Evolutionary conservation across 2,797 vertebrate species (phyloP).

Genomic region (Triplophysa bombifrons): DNA sequence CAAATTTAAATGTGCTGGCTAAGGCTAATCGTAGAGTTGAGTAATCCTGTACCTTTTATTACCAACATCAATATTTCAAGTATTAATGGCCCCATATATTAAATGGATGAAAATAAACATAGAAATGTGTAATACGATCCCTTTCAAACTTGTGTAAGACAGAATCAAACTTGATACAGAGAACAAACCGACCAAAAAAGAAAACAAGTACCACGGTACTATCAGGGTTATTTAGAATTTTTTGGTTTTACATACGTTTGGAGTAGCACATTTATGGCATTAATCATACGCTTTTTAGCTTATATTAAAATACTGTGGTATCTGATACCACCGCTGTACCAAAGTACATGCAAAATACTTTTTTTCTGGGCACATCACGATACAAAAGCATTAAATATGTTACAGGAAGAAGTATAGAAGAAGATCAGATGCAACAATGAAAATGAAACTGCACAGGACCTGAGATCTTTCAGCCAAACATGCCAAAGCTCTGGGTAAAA

Average conservation of each 20-base stretch:
- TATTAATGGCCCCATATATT: background rate
- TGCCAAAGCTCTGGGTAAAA: slow-evolving; percentile 51
- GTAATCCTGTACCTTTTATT: no score
- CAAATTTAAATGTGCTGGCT: no score
- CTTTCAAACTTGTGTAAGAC: background rate
- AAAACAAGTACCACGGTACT: background rate
- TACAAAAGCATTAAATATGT: background rate
- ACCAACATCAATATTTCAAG: background rate
- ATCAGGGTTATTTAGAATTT: background rate
- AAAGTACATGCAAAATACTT: background rate
- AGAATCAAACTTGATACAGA: background rate
- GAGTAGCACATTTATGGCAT: no score
- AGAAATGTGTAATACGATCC: background rate
- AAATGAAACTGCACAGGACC: slow-evolving; percentile 42
- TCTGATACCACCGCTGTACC: background rate
- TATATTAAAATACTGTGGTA: background rate
- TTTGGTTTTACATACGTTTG: no score
- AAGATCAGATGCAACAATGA: slow-evolving; percentile 12
- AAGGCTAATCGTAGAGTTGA: no score
- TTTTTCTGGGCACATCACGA: background rate
- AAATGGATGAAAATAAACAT: background rate
- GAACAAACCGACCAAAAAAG: background rate
- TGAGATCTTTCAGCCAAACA: slow-evolving; percentile 43
- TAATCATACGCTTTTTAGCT: background rate
- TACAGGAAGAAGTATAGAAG: slow-evolving; percentile 11